A percentile compares a stretch with the other conserved stretches of the same genome.
These are phyloP conservation scores for Kryptolebias marmoratus DNA, from an alignment of 2,113 vertebrate genomes.

Conservation along the genomic window DNA sequence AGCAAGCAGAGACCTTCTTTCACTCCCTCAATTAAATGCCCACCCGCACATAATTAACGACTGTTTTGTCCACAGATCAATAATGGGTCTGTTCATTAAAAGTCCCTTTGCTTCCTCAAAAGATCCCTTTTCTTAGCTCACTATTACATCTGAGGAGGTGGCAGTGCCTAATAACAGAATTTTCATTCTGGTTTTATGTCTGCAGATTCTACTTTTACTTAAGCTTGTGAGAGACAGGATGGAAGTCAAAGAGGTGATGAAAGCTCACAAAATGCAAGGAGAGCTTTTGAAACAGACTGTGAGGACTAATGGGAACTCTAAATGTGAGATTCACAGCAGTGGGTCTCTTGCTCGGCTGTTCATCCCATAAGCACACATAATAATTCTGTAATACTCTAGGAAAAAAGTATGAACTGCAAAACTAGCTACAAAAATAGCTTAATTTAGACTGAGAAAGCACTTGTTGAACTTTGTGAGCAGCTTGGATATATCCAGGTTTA, in stretches of 20 bases:
- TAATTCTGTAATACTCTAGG: background rate
- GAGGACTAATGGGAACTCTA: constrained; percentile 35
- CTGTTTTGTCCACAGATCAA: constrained; percentile 84
- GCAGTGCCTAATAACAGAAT: constrained; percentile 51
- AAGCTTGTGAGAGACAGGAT: constrained; percentile 27
- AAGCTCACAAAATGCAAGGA: constrained; percentile 26
- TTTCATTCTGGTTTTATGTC: constrained; percentile 46
- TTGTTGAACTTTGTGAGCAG: background rate
- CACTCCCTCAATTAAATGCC: constrained; percentile 79
- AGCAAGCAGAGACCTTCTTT: constrained; percentile 71
- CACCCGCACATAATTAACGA: constrained; percentile 81
- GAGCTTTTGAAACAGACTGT: constrained; percentile 43
- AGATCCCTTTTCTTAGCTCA: constrained; percentile 66
- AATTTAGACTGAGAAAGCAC: background rate
- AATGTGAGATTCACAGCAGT: constrained; percentile 23
- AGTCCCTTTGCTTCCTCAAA: constrained; percentile 72
- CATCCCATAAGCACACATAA: constrained; percentile 11
- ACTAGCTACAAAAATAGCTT: background rate
- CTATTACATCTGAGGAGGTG: constrained; percentile 47
- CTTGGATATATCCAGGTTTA: background rate
- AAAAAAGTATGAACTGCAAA: constrained; percentile 7
- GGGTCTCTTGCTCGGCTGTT: constrained; percentile 2
- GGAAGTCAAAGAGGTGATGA: constrained; percentile 43
- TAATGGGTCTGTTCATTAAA: constrained; percentile 81
- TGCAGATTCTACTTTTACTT: constrained; percentile 29